A percentile compares a stretch with the other conserved stretches of the same genome.
These are phyloP conservation scores for Cheirogaleus medius DNA, from an alignment of 2,113 vertebrate genomes.

Conservation along the genomic window DNA sequence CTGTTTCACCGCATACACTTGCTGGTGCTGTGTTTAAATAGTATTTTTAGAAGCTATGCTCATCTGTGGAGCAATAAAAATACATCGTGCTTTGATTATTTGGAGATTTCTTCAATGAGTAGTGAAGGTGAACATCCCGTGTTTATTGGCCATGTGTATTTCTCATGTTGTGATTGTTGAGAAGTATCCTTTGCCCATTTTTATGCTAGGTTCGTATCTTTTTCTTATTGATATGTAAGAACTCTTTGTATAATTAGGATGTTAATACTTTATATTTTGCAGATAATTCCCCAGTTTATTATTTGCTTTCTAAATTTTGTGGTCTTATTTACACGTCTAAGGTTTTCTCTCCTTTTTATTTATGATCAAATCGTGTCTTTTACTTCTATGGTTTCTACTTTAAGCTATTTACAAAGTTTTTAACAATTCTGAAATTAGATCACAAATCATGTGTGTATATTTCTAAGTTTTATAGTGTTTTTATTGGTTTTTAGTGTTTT, in stretches of 20 bases:
- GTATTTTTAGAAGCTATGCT: neutral
- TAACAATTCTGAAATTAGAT: neutral
- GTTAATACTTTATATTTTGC: neutral
- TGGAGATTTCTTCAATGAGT: neutral
- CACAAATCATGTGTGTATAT: neutral
- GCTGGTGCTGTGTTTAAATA: neutral
- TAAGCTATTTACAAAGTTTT: neutral
- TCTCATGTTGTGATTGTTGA: no score
- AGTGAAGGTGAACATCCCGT: rapidly evolving
- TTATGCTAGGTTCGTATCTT: neutral
- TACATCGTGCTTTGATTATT: rapidly evolving
- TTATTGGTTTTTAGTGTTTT: neutral
- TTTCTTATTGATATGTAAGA: neutral
- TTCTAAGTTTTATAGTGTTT: neutral
- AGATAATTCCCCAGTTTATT: neutral
- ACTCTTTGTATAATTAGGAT: neutral
- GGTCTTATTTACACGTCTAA: neutral
- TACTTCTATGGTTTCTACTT: neutral
- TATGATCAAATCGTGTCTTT: neutral
- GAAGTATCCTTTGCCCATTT: neutral
- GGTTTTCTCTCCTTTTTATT: neutral
- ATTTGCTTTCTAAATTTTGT: neutral
- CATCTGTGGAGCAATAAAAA: neutral
- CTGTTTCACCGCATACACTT: rapidly evolving
- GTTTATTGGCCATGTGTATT: no score